Base-by-base conservation (phyloP, 2,888 invertebrate species). In the Cephus pulcher region DNA sequence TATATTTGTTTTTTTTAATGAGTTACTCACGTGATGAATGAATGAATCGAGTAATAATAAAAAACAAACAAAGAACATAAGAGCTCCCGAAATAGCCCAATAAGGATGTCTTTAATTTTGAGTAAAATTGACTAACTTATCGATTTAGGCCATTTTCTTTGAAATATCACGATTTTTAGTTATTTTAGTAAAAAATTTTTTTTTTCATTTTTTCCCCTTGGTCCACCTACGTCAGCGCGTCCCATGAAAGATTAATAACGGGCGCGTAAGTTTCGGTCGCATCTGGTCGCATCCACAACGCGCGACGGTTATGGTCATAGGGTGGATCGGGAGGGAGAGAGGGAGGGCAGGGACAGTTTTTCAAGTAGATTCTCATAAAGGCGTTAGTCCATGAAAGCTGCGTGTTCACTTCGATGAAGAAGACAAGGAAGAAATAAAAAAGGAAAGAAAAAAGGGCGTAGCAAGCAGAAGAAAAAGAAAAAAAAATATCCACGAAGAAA, bases 161-260 rank as follows among this genome's bases (percentile, higher is more conserved):
- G 37, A 40, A 40, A 40, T 15, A 4, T 12, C 37, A 4, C 15
- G 4, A 15, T 40, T 40, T 15, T 40, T 3, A 12, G 37, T 37
- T 35, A 37, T 37, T 12, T 40, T 15, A 0, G 1, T 15, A 40
- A 15, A 12, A 15, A 12, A 0, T 0, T 4, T 12, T 12, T 11
- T 35, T 11, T 37, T 12, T 37, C 12, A 37, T 32, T 12, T 15
- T 37, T 37, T 37, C 12, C 40, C n/a, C 3, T 40, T 37, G 32
- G 30, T 34, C 74, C 74, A 71, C 74, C 34, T 68, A 74, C 74
- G 69, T 34, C 79, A 75, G 74, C 69, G 37, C 75, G 40, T 15
- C 40, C 40, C 40, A 70, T 69, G 70, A 76, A 68, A 78, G 76
- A 78, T 75, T 81, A 81, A 80, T 80, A 78, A 75, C 75, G 77